Conservation (phyloP, 2,113 vertebrate genomes). For the Taurulus bubalis region DNA sequence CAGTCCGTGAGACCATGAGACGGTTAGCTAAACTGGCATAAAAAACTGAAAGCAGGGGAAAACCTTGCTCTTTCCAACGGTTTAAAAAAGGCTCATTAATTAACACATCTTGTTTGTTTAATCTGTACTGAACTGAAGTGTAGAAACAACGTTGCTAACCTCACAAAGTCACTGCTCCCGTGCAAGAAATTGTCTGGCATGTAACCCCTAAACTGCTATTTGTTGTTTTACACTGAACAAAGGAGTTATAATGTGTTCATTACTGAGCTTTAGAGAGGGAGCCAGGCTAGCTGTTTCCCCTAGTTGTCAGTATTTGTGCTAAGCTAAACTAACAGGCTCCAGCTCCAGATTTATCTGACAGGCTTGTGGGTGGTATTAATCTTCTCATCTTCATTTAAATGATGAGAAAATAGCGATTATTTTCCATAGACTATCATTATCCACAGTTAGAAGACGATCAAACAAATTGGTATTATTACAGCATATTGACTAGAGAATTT, state of each 20-base stretch:
- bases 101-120: background rate
- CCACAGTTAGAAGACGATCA: background rate
- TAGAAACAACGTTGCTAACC: background rate
- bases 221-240: conserved; percentile 11
- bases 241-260: background rate
- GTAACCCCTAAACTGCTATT: background rate
- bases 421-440: background rate
- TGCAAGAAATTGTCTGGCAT: background rate
- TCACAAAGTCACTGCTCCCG: background rate
- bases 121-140: background rate
- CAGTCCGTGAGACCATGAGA: background rate
- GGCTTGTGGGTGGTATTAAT: background rate
- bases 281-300: background rate
- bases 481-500: background rate
- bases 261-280: background rate
- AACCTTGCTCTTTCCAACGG: background rate
- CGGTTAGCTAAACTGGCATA: background rate
- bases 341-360: background rate
- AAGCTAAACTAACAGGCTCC: background rate
- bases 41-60: background rate
- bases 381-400: background rate
- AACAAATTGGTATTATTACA: background rate
- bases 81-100: background rate
- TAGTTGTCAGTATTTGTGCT: background rate
- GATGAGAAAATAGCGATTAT: background rate